A percentile compares a stretch with the other conserved stretches of the same genome.
Evolutionary conservation across 2,888 invertebrate species (phyloP).

Genomic region (Caenorhabditis drosophilae): DNA sequence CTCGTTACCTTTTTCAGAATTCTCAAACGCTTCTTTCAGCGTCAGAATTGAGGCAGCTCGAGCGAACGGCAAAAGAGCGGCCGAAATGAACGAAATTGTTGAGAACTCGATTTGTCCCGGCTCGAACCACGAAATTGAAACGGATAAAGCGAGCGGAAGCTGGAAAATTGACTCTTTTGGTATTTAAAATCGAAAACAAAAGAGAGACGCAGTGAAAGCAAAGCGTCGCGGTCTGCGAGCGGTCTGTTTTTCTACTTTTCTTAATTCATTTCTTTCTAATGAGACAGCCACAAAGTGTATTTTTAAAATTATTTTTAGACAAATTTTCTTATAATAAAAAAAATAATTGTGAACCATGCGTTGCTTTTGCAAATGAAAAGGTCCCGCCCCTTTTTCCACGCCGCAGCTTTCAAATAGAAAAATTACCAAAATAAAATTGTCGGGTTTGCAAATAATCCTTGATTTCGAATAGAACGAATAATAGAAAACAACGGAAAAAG

Average conservation of each 20-base stretch:
- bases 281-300: too few relatives aligned
- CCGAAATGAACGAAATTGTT: conserved; percentile 44
- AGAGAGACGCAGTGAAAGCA: too few relatives aligned
- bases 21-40: conserved; percentile 31
- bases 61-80: conserved; percentile 55
- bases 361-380: too few relatives aligned
- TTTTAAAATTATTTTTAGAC: too few relatives aligned
- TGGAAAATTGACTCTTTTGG: conserved; percentile 17
- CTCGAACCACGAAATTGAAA: conserved; percentile 65
- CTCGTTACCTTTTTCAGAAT: conserved; percentile 13
- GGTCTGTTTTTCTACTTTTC: too few relatives aligned
- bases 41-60: conserved; percentile 48
- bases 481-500: conserved; percentile 30
- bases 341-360: too few relatives aligned
- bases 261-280: too few relatives aligned
- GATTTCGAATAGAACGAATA: conserved; percentile 5
- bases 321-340: too few relatives aligned
- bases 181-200: too few relatives aligned
- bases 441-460: conserved; percentile 11
- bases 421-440: conserved; percentile 16
- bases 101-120: conserved; percentile 65
- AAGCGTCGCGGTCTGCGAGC: too few relatives aligned
- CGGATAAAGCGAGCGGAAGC: conserved; percentile 56
- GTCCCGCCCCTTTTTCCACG: background rate
- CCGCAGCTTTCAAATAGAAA: background rate